phyloP scores from a whole-genome alignment of 2,888 invertebrate genomes.

The Drosophila hamatofila region DNA sequence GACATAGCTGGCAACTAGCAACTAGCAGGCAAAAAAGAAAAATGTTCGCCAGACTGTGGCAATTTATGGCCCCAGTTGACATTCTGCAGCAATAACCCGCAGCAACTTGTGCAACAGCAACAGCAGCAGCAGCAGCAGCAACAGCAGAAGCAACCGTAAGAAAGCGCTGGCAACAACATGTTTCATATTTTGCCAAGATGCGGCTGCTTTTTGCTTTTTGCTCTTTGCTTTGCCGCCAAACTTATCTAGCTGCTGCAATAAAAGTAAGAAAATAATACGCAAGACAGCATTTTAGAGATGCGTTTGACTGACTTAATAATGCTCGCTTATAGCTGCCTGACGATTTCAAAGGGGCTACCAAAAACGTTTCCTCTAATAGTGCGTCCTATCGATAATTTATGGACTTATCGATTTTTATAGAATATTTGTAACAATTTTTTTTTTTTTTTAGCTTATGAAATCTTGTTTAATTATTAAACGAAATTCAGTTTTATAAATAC shows the following conservation, averaged over 20 bases:
- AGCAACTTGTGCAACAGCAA: constrained; percentile 43
- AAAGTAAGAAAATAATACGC: constrained; percentile 10
- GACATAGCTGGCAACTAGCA: constrained; percentile 33
- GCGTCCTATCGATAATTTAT: too few species aligned
- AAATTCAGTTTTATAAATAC: too few species aligned
- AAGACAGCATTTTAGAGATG: background rate
- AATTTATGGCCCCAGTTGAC: constrained; percentile 75
- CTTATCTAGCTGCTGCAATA: constrained; percentile 32
- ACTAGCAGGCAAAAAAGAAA: constrained; percentile 9
- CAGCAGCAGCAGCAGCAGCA: constrained; percentile 4
- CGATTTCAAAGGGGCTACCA: too few species aligned
- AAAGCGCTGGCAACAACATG: constrained; percentile 45
- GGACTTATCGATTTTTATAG: too few species aligned
- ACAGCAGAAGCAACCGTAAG: constrained; percentile 31
- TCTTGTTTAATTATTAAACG: too few species aligned
- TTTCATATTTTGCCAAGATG: constrained; percentile 61
- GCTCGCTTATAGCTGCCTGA: background rate
- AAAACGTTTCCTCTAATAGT: too few species aligned
- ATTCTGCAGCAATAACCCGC: constrained; percentile 75
- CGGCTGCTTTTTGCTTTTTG: constrained; percentile 5
- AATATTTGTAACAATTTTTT: too few species aligned
- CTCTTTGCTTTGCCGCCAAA: constrained; percentile 7
- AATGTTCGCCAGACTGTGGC: constrained; percentile 72
- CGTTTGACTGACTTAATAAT: background rate
- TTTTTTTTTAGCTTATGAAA: too few species aligned